A percentile compares a stretch with the other conserved stretches of the same genome.
Conservation (phyloP, 2,797 vertebrate genomes). For the Cossypha dichroa region DNA sequence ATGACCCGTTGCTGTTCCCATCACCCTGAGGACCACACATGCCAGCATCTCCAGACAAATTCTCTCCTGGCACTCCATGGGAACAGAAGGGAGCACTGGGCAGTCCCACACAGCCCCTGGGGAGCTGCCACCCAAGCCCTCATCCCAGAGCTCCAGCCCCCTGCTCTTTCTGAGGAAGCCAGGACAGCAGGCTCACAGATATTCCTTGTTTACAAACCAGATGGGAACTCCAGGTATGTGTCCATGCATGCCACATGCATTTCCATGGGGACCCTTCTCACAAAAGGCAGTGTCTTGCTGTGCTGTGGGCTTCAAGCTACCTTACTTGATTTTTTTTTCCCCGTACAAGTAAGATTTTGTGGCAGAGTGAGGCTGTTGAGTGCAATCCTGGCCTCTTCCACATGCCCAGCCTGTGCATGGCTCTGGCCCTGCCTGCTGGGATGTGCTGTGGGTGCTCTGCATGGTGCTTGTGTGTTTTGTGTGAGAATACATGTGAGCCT, state of each 20-base stretch:
- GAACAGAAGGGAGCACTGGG: background rate
- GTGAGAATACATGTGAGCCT: background rate
- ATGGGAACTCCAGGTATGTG: background rate
- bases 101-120: background rate
- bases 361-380: background rate
- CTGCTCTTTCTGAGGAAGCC: background rate
- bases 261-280: background rate
- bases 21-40: background rate
- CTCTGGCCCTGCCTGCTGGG: background rate
- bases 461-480: background rate
- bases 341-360: background rate
- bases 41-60: background rate
- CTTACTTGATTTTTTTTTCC: background rate
- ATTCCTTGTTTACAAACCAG: background rate
- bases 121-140: background rate
- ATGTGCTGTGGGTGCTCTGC: background rate
- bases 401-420: background rate
- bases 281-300: background rate
- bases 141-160: background rate
- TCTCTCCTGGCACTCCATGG: background rate
- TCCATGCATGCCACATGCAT: accelerated
- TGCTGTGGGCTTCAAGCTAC: background rate
- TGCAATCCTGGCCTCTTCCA: background rate
- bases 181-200: background rate
- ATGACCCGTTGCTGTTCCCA: background rate